These are phyloP conservation scores for Saccostrea echinata DNA, from an alignment of 1,140 invertebrate species.

Conservation along the genomic window DNA sequence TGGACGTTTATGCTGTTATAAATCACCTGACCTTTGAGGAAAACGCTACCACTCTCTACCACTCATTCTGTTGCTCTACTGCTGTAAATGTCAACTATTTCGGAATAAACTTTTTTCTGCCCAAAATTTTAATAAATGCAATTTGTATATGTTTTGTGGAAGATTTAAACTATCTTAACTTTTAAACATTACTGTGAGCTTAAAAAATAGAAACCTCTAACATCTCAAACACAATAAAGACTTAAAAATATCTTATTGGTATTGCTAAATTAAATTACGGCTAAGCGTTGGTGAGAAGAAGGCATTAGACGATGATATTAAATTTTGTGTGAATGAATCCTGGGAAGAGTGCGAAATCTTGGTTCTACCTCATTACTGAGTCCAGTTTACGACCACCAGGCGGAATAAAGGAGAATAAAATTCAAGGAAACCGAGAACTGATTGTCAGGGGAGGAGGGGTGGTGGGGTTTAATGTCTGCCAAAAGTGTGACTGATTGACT, in stretches of 20 bases:
- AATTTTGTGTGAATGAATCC: conserved; percentile 29
- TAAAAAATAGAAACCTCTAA: neutral
- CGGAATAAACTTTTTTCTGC: neutral
- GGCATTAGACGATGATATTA: conserved; percentile 9
- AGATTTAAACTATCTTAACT: neutral
- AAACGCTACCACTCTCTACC: neutral
- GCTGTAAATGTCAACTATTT: neutral
- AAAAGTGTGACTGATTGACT: conserved; percentile 38
- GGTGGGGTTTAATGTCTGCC: conserved; percentile 24
- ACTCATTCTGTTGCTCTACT: neutral
- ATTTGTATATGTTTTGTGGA: neutral
- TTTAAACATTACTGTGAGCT: neutral
- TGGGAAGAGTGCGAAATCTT: conserved; percentile 11
- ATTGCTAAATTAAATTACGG: neutral
- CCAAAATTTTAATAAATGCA: neutral
- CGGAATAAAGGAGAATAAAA: conserved; percentile 28
- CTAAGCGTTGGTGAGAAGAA: neutral
- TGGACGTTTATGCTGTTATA: neutral
- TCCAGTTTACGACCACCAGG: conserved; percentile 17
- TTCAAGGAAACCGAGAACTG: neutral
- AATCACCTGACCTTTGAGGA: neutral
- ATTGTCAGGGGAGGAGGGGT: conserved; percentile 23
- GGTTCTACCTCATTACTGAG: conserved; percentile 9
- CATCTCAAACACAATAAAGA: neutral
- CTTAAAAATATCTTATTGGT: neutral